A percentile compares a stretch with the other conserved stretches of the same genome.
phyloP scores from a whole-genome alignment of 2,113 vertebrate species.

The Urocitellus parryii region DNA sequence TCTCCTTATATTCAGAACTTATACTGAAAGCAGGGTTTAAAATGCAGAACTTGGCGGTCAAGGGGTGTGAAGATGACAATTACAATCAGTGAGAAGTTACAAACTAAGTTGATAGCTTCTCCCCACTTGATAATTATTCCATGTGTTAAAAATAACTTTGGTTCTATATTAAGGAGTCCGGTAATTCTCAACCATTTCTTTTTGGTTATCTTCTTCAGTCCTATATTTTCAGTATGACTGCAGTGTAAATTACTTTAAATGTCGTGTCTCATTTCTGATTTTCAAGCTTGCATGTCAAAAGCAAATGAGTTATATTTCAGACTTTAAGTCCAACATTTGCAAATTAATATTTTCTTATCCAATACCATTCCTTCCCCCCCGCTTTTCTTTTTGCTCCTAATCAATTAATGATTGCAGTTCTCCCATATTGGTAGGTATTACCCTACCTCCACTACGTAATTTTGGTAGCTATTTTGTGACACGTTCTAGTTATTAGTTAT shows the following conservation, averaged over 20 bases:
- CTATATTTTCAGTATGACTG: background rate
- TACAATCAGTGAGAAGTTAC: background rate
- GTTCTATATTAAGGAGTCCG: background rate
- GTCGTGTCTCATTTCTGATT: background rate
- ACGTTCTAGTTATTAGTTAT: background rate
- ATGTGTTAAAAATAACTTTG: background rate
- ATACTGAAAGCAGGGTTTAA: constrained; percentile 22
- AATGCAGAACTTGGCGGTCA: background rate
- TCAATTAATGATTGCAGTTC: background rate
- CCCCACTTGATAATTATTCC: background rate
- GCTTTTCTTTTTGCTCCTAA: background rate
- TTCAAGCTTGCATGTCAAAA: background rate
- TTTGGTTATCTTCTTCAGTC: background rate
- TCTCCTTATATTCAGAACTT: background rate
- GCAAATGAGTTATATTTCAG: background rate
- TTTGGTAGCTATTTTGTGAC: background rate
- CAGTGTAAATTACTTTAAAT: background rate
- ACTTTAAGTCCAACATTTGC: background rate
- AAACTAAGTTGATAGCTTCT: background rate
- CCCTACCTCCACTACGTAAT: background rate
- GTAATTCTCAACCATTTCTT: background rate
- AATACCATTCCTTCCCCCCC: background rate
- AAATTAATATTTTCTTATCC: background rate
- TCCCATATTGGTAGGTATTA: background rate
- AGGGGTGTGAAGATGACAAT: background rate